Evolutionary conservation across 2,888 invertebrate genomes (phyloP), one percentile per base, ranked within the genome.

Genomic region (Disparrhopalites patrizii): DNA sequence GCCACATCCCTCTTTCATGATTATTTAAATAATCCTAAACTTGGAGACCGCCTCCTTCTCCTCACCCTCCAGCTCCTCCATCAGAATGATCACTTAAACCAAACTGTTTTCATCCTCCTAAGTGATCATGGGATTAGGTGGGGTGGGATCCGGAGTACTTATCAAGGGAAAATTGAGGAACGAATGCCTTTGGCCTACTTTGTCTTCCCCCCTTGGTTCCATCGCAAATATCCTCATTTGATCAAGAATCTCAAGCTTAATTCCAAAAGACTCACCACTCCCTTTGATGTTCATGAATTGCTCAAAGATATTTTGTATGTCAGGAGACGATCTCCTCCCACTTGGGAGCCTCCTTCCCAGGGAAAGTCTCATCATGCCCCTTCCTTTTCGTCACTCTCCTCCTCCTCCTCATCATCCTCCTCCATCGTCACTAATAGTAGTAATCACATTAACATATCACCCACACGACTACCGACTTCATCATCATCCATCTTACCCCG

Each of bases 41-140:
- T 86, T 27, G 88, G 90, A 68, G 94, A 95, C 76, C 80, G 83
- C 0, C 80, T 83, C 54, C 86, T 88, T 75, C 77, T 81, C 71
- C 76, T 79, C 0, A 84, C 89, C 76, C 79, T 93, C 60, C 78
- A 79, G 67, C 78, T 80, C 62, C 77, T 88, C 60, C 79, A 84
- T 50, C 73, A 78, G 0, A 77, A 81, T 3, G 81, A 82, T 1
- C 80, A 84, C 63, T 80, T 91, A 63, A 84, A 89, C 60, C 82
- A 85, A 25, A 90, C 90, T 0, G 82, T 86, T 76, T 57, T 93
- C 60, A 78, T 91, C 10, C 78, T 83, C 52, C 82, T 93, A 81
- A 93, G 93, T 78, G 95, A 95, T 77, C 95, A 95, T 77, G 95
- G 95, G 0, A 86, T 93, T 65, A 81, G 94, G 68, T 93, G 90